phyloP scores from a whole-genome alignment of 2,797 vertebrate species.

The Neosalanx taihuensis region DNA sequence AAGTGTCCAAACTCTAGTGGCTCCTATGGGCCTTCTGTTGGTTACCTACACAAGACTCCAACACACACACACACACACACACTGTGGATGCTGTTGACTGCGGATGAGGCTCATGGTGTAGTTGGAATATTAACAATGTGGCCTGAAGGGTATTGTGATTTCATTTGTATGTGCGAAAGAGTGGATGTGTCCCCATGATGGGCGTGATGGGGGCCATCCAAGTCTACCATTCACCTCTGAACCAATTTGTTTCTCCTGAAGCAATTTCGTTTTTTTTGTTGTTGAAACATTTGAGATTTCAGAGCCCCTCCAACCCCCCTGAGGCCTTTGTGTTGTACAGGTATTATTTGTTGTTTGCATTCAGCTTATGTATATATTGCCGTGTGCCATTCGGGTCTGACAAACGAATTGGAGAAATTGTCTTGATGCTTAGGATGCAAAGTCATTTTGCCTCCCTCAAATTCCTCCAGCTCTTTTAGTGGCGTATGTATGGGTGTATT shows the following conservation, averaged over 20 bases:
- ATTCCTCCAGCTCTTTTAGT: too few species aligned
- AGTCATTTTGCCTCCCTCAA: too few species aligned
- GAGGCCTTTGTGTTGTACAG: neutral
- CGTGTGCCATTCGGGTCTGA: neutral
- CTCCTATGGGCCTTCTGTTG: neutral
- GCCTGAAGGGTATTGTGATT: neutral
- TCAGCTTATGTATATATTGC: neutral
- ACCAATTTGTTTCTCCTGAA: neutral
- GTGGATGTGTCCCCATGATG: neutral
- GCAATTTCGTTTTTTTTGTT: neutral
- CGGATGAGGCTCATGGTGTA: too few species aligned
- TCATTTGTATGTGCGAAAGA: too few species aligned
- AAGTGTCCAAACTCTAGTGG: slow-evolving; percentile 18
- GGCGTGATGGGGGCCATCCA: neutral
- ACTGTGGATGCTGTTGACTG: neutral
- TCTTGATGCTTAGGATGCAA: too few species aligned
- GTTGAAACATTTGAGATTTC: neutral
- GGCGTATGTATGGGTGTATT: neutral
- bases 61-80: neutral
- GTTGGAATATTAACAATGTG: neutral
- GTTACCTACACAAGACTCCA: neutral
- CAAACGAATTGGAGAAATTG: too few species aligned
- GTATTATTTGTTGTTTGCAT: neutral
- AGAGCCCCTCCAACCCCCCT: too few species aligned
- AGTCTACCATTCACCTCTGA: too few species aligned